Evolutionary conservation across 2,888 invertebrate genomes (phyloP).

Genomic region (Hypomecis punctinalis): DNA sequence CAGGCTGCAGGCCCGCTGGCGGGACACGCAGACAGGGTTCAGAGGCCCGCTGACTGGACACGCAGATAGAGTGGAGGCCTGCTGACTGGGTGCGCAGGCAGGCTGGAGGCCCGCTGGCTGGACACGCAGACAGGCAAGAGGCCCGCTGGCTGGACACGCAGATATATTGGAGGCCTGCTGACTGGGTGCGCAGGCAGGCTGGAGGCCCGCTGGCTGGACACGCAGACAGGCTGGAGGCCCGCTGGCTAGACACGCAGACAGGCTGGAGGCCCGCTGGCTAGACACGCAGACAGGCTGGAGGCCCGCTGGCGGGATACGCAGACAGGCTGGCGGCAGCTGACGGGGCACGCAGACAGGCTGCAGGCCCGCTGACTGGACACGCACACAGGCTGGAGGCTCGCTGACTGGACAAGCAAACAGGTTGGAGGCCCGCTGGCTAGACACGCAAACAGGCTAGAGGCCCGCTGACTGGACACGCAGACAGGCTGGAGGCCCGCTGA

Average conservation of each 20-base stretch:
- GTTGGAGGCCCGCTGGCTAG: background rate
- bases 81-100: background rate
- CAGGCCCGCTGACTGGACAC: background rate
- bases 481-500: constrained; percentile 13
- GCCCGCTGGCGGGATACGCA: background rate
- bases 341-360: background rate
- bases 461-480: constrained; percentile 3
- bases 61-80: background rate
- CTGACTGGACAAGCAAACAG: background rate
- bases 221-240: constrained; percentile 3
- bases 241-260: background rate
- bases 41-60: background rate
- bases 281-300: background rate
- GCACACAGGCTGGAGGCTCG: background rate
- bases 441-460: background rate
- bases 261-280: background rate
- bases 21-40: background rate
- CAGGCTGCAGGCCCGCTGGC: constrained; percentile 10
- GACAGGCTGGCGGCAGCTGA: constrained; percentile 2
- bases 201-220: background rate
- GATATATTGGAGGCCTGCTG: background rate
- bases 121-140: background rate
- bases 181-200: background rate
- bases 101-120: constrained; percentile 2
- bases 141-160: background rate